Conservation (phyloP, 1,140 invertebrate genomes). For the Drosophila pectinifera region DNA sequence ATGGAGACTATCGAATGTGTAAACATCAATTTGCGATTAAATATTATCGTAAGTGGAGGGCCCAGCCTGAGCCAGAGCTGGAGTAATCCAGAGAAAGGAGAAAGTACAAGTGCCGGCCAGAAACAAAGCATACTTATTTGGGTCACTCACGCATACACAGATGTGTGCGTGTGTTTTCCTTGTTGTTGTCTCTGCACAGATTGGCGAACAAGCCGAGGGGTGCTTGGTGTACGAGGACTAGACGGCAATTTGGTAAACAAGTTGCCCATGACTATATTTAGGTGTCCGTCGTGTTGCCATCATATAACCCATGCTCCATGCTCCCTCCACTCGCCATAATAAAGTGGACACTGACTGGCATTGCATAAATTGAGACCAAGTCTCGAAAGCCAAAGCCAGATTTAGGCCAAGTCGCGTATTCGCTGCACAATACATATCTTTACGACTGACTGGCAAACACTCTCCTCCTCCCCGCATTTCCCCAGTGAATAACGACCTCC, state of each 20-base stretch:
- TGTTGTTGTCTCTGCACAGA: constrained; percentile 52
- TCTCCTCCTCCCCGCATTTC: background rate
- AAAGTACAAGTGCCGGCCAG: constrained; percentile 1
- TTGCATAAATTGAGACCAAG: constrained; percentile 44
- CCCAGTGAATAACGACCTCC: constrained; percentile 32
- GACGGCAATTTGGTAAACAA: constrained; percentile 57
- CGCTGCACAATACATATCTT: constrained; percentile 53
- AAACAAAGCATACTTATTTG: constrained; percentile 64
- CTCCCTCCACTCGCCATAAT: constrained; percentile 15
- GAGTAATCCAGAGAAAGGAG: constrained; percentile 1
- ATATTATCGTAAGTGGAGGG: constrained; percentile 53
- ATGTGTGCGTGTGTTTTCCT: background rate
- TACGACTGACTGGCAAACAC: constrained; percentile 30
- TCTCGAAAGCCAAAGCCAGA: constrained; percentile 39
- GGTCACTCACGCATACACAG: constrained; percentile 55
- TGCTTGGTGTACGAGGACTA: constrained; percentile 1
- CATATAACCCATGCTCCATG: constrained; percentile 34
- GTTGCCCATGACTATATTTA: constrained; percentile 53
- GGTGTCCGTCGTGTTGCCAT: constrained; percentile 44
- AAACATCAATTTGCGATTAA: constrained; percentile 68
- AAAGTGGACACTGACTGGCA: constrained; percentile 49
- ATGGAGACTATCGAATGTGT: constrained; percentile 33
- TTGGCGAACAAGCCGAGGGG: constrained; percentile 29
- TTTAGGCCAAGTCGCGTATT: constrained; percentile 49
- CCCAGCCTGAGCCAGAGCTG: background rate